These are phyloP conservation scores for Heliconius himera DNA, from an alignment of 1,140 invertebrate genomes.

Conservation along the genomic window DNA sequence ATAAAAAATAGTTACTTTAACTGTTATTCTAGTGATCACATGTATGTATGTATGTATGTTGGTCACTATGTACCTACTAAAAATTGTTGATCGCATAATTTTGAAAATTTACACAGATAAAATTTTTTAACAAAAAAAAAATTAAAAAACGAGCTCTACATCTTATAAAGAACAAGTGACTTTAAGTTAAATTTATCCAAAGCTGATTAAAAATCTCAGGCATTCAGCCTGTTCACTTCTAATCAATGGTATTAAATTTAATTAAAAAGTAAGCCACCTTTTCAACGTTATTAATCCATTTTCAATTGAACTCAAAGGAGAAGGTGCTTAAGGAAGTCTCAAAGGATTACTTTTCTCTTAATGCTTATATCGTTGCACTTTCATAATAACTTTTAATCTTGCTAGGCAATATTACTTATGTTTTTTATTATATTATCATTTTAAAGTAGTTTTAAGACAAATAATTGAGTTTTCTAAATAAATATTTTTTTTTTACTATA, in stretches of 20 bases:
- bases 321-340: neutral
- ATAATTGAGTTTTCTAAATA: neutral
- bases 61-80: too few species aligned
- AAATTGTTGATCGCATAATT: too few species aligned
- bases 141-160: neutral
- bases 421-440: neutral
- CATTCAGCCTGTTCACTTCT: neutral
- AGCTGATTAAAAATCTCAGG: neutral
- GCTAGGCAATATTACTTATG: too few species aligned
- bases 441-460: neutral
- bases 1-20: too few species aligned
- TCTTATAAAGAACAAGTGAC: neutral
- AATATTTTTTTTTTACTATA: too few species aligned
- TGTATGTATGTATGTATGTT: too few species aligned
- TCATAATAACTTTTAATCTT: conserved; percentile 5
- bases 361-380: conserved; percentile 4
- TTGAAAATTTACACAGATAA: too few species aligned
- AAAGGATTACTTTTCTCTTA: neutral
- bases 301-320: conserved; percentile 19
- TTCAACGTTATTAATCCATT: conserved; percentile 16
- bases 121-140: too few species aligned
- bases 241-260: conserved; percentile 1
- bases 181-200: conserved; percentile 8
- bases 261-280: conserved; percentile 24
- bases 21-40: too few species aligned